A percentile compares a stretch with the other conserved stretches of the same genome.
Conservation (phyloP, 92 coral and sea anemone genomes). For the Blastomussa wellsi region DNA sequence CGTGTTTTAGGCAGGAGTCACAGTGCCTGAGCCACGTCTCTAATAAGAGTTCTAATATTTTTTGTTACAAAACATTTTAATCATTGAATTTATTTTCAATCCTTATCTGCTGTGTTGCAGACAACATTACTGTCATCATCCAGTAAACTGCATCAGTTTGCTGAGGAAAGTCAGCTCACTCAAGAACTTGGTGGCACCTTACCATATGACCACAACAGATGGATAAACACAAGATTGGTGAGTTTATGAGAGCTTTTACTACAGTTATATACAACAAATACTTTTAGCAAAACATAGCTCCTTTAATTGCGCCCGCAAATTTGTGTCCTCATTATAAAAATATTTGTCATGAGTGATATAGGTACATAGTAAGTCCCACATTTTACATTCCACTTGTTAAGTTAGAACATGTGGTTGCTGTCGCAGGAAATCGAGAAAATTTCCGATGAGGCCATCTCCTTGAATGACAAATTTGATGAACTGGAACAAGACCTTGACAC, state of each 20-base stretch:
- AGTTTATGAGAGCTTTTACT: no score
- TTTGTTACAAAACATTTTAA: background rate
- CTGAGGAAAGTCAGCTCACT: constrained; percentile 85
- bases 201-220: constrained; percentile 84
- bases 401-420: background rate
- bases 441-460: constrained; percentile 59
- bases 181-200: constrained; percentile 87
- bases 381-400: no score
- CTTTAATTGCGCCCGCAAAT: no score
- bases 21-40: no score
- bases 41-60: no score
- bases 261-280: no score
- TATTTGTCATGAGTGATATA: no score
- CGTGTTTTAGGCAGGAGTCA: no score
- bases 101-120: constrained; percentile 51
- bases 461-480: constrained; percentile 55
- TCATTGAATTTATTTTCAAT: background rate
- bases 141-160: constrained; percentile 83
- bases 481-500: constrained; percentile 77
- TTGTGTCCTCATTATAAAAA: no score
- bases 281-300: no score
- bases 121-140: constrained; percentile 86
- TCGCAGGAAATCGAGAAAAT: constrained; percentile 61
- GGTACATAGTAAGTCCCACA: no score
- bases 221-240: constrained; percentile 93